These are phyloP conservation scores for Gallinago undulata DNA, from an alignment of 2,113 vertebrate genomes.

Conservation along the genomic window DNA sequence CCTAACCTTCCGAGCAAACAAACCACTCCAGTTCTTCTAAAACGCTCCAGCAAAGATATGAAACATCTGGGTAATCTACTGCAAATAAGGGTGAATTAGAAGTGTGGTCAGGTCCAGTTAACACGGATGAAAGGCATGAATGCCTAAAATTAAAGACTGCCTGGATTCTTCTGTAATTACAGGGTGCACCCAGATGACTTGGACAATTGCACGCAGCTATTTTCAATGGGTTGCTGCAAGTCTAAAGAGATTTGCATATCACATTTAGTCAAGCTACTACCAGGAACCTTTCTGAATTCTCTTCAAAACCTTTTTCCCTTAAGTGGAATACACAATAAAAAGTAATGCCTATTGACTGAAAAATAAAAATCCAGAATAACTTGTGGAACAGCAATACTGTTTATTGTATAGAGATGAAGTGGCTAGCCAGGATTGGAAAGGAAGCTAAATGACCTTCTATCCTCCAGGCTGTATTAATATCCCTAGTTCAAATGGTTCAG, in stretches of 20 bases:
- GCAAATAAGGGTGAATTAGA: background rate
- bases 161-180: conserved; percentile 33
- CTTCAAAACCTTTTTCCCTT: background rate
- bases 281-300: background rate
- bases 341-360: background rate
- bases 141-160: conserved; percentile 24
- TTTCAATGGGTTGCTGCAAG: conserved; percentile 6
- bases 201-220: background rate
- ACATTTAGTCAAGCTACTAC: background rate
- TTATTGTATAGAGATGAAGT: conserved; percentile 13
- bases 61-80: background rate
- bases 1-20: background rate
- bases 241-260: background rate
- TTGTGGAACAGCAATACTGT: background rate
- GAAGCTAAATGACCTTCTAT: conserved; percentile 40
- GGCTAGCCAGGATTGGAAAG: background rate
- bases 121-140: background rate
- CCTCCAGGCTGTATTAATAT: conserved; percentile 37
- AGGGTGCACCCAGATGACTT: conserved; percentile 1
- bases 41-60: background rate
- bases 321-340: background rate
- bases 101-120: background rate
- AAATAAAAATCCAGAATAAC: background rate
- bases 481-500: background rate
- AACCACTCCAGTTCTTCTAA: background rate